These are phyloP conservation scores for Nasua narica DNA, from an alignment of 2,797 vertebrate species.

Conservation along the genomic window DNA sequence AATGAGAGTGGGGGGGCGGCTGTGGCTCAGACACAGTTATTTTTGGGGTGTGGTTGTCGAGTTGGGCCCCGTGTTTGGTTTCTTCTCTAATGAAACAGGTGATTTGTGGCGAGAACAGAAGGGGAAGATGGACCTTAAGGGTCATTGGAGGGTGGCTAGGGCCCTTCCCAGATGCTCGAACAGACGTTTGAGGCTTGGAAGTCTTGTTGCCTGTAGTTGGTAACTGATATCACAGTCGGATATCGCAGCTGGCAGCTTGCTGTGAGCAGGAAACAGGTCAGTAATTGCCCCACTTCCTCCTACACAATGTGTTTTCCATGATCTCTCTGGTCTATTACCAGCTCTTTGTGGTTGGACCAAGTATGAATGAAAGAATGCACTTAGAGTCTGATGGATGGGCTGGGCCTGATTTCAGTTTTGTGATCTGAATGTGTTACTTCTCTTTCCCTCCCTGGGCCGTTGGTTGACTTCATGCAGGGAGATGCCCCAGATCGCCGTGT, in stretches of 20 bases:
- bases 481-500: background rate
- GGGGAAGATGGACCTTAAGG: slow-evolving; percentile 50
- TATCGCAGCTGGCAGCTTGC: background rate
- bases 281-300: background rate
- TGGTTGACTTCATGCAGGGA: background rate
- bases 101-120: slow-evolving; percentile 42
- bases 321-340: background rate
- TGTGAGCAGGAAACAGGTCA: background rate
- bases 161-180: slow-evolving; percentile 21
- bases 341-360: slow-evolving; percentile 38
- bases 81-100: slow-evolving; percentile 58
- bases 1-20: slow-evolving; percentile 19
- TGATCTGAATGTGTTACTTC: background rate
- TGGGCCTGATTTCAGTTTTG: background rate
- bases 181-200: background rate
- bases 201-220: background rate
- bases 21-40: slow-evolving; percentile 35
- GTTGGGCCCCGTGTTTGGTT: slow-evolving; percentile 15
- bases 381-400: background rate
- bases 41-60: background rate
- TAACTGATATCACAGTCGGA: background rate
- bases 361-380: slow-evolving; percentile 39
- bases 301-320: background rate
- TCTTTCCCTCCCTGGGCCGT: background rate
- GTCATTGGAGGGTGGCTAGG: background rate